Evolutionary conservation across 2,797 vertebrate species (phyloP).

Genomic region (Artibeus jamaicensis): DNA sequence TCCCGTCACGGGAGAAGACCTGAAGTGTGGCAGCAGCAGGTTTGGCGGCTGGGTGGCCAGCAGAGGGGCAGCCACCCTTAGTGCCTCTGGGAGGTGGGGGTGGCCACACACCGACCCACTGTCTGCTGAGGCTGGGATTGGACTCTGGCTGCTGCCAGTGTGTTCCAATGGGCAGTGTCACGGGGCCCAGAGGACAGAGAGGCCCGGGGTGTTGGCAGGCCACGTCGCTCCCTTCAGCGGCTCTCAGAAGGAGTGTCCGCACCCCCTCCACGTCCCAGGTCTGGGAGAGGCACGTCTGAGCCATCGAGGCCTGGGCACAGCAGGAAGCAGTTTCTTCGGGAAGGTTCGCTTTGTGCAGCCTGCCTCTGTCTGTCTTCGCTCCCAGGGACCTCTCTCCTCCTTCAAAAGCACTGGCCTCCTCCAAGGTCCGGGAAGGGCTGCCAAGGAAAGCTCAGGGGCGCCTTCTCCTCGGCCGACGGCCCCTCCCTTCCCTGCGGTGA

Average conservation of each 20-base stretch:
- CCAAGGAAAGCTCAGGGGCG: slow-evolving; percentile 64
- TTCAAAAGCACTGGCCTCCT: slow-evolving; percentile 20
- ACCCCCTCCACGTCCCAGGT: background rate
- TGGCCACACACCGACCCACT: accelerated
- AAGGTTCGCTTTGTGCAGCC: slow-evolving; percentile 29
- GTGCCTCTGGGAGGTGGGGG: background rate
- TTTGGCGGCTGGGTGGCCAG: background rate
- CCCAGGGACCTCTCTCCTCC: slow-evolving; percentile 50
- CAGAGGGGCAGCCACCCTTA: accelerated
- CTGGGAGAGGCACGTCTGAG: background rate
- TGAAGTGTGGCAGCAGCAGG: accelerated
- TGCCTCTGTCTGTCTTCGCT: slow-evolving; percentile 35
- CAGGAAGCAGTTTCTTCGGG: slow-evolving; percentile 17
- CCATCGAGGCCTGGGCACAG: background rate
- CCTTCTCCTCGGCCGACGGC: slow-evolving; percentile 42
- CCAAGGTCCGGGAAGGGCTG: slow-evolving; percentile 60
- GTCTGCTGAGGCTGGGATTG: no score
- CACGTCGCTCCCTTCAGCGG: accelerated
- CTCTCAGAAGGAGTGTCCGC: accelerated
- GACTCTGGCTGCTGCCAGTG: background rate
- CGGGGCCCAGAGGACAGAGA: background rate
- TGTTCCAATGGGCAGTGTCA: background rate
- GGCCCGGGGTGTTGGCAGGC: background rate
- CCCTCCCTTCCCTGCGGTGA: slow-evolving; percentile 68
- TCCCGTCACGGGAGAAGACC: accelerated